Percentiles rank a stretch among this genome's conserved stretches.
These are phyloP conservation scores for Sphaerodactylus townsendi DNA, from an alignment of 2,113 vertebrate species.

Conservation along the genomic window DNA sequence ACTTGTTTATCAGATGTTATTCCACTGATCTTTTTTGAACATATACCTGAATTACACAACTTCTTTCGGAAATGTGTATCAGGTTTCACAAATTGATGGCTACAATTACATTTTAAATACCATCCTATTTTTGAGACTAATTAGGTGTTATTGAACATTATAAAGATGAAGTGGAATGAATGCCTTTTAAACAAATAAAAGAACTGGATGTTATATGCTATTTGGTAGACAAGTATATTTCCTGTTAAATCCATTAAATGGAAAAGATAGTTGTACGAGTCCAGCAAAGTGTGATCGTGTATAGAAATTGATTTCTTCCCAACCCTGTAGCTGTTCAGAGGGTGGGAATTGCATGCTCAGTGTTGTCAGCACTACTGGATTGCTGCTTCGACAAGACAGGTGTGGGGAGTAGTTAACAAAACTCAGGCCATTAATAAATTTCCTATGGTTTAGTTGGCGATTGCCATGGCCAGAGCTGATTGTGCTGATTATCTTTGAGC, in stretches of 20 bases:
- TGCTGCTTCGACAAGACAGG: background rate
- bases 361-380: background rate
- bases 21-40: constrained; percentile 6
- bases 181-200: background rate
- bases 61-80: background rate
- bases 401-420: background rate
- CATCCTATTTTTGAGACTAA: background rate
- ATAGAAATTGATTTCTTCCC: background rate
- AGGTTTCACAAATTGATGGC: background rate
- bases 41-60: background rate
- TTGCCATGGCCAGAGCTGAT: background rate
- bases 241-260: background rate
- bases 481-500: background rate
- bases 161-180: background rate
- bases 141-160: background rate
- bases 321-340: background rate
- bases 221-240: background rate
- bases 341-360: background rate
- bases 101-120: background rate
- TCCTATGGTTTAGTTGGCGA: background rate
- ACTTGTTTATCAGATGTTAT: background rate
- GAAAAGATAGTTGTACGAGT: background rate
- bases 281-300: background rate
- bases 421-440: background rate
- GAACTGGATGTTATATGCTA: background rate